Evolutionary conservation across 2,888 invertebrate species (phyloP).

Genomic region (Glyphotaelius pellucidus): DNA sequence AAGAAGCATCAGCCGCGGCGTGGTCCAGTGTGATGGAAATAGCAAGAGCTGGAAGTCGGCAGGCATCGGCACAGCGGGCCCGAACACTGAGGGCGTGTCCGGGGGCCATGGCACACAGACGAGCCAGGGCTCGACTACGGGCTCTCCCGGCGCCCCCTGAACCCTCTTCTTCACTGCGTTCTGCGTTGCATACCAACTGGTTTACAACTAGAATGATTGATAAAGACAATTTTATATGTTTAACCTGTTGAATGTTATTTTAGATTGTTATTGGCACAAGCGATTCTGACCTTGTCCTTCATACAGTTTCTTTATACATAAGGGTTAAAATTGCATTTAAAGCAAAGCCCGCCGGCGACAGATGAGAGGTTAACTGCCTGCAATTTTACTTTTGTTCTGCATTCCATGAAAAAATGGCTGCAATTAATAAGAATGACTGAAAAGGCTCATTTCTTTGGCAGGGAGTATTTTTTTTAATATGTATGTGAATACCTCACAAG

Average conservation of each 20-base stretch:
- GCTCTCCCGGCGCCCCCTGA: slow-evolving; percentile 74
- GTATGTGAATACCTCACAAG: too few relatives aligned
- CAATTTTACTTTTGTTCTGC: neutral
- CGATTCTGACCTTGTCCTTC: too few relatives aligned
- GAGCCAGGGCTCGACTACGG: slow-evolving; percentile 85
- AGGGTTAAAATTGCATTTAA: too few relatives aligned
- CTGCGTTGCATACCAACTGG: slow-evolving; percentile 91
- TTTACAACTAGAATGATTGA: slow-evolving; percentile 81
- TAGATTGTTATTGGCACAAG: too few relatives aligned
- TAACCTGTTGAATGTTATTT: too few relatives aligned
- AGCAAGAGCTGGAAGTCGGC: slow-evolving; percentile 93
- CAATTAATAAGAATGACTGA: neutral
- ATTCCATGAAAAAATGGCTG: neutral
- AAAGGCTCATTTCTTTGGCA: neutral
- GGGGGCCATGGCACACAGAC: slow-evolving; percentile 93
- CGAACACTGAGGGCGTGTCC: slow-evolving; percentile 89
- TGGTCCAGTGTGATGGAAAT: slow-evolving; percentile 82
- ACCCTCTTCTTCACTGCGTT: slow-evolving; percentile 92
- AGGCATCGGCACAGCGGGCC: slow-evolving; percentile 91
- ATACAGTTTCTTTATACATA: too few relatives aligned
- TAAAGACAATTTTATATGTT: neutral
- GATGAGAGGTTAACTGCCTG: too few relatives aligned
- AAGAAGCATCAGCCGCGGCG: slow-evolving; percentile 67
- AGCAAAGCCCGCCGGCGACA: too few relatives aligned
- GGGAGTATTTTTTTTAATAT: too few relatives aligned